These are phyloP conservation scores for Eucidaris tribuloides DNA, from an alignment of 35 echinoderm and acorn worm species.

Conservation along the genomic window DNA sequence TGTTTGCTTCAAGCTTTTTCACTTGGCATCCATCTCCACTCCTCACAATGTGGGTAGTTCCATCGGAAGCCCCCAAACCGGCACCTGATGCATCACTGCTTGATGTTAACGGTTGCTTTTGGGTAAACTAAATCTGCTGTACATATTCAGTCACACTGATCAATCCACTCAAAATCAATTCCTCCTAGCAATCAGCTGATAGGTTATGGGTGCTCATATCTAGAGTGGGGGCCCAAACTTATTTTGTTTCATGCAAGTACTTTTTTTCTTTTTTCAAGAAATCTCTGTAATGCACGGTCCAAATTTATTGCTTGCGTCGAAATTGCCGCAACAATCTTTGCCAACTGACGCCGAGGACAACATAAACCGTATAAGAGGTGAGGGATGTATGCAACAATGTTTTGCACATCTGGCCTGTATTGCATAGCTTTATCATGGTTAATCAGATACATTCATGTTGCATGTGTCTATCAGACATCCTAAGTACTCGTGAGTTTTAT, in stretches of 20 bases:
- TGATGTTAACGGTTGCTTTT: slow-evolving; percentile 1
- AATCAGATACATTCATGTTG: slow-evolving; percentile 27
- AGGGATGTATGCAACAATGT: neutral
- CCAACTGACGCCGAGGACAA: slow-evolving; percentile 46
- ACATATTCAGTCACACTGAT: neutral
- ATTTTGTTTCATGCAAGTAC: slow-evolving; percentile 28
- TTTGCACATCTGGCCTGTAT: slow-evolving; percentile 9
- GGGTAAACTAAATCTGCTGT: neutral
- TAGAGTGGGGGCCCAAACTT: slow-evolving; percentile 3
- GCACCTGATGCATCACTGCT: slow-evolving; percentile 54
- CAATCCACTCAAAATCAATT: slow-evolving; percentile 53
- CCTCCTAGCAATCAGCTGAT: slow-evolving; percentile 12
- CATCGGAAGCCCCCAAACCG: slow-evolving; percentile 53
- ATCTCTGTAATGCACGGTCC: slow-evolving; percentile 36
- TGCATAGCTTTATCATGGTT: slow-evolving; percentile 13
- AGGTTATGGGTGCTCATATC: slow-evolving; percentile 49
- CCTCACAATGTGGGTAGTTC: slow-evolving; percentile 24
- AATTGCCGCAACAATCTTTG: slow-evolving; percentile 50
- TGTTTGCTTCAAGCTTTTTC: slow-evolving; percentile 22
- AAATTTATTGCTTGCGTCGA: slow-evolving; percentile 25
- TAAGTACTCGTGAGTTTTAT: slow-evolving; percentile 26
- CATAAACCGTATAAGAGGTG: slow-evolving; percentile 29
- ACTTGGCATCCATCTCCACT: slow-evolving; percentile 54
- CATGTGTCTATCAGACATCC: slow-evolving; percentile 46
- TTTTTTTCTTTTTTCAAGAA: slow-evolving; percentile 37